phyloP scores from a whole-genome alignment of 2,888 invertebrate genomes.

The Oxytorus armatus region DNA sequence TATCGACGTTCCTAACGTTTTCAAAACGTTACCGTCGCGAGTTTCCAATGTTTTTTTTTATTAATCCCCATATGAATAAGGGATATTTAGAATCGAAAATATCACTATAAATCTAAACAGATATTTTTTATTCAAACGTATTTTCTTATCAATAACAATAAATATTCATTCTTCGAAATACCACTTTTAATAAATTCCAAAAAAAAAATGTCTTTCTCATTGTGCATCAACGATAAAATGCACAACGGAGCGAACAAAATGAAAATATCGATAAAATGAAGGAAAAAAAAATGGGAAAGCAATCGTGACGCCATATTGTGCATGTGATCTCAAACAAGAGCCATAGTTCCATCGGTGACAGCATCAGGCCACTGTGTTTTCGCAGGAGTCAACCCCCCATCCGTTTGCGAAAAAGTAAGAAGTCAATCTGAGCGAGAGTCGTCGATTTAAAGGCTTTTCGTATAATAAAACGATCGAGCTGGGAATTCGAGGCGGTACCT shows the following conservation, averaged over 20 bases:
- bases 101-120: too few species aligned
- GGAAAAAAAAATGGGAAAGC: constrained; percentile 31
- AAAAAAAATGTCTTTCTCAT: constrained; percentile 3
- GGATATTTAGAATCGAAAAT: too few species aligned
- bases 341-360: constrained; percentile 60
- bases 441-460: constrained; percentile 72
- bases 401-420: constrained; percentile 62
- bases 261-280: background rate
- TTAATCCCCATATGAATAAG: too few species aligned
- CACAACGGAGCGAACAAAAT: background rate
- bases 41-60: too few species aligned
- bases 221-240: constrained; percentile 14
- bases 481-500: constrained; percentile 67
- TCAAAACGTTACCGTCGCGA: background rate
- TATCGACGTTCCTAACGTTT: too few species aligned
- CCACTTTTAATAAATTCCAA: background rate
- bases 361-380: constrained; percentile 28
- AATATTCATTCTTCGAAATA: too few species aligned
- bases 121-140: too few species aligned
- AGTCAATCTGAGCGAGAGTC: constrained; percentile 68
- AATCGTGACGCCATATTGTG: constrained; percentile 11
- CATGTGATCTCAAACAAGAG: constrained; percentile 58
- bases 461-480: constrained; percentile 74
- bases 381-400: constrained; percentile 13
- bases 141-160: too few species aligned